Evolutionary conservation across 1,140 invertebrate genomes (phyloP).

Genomic region (Drosophila nasuta): DNA sequence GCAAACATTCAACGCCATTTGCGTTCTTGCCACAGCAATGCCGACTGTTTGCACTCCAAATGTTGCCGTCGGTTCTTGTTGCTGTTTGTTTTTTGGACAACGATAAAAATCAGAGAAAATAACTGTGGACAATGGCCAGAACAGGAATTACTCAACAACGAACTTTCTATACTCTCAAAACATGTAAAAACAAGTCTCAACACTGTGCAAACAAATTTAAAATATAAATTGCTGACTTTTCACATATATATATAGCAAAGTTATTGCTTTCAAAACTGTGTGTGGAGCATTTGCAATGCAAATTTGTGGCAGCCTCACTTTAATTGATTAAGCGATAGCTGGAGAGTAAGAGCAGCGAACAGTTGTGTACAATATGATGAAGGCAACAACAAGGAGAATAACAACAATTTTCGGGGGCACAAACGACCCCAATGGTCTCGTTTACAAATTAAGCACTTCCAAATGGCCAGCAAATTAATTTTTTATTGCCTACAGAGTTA

Average conservation of each 20-base stretch:
- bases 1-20: slow-evolving; percentile 78
- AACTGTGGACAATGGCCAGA: slow-evolving; percentile 37
- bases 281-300: slow-evolving; percentile 3
- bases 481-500: slow-evolving; percentile 79
- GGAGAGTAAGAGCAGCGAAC: slow-evolving; percentile 5
- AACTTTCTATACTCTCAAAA: slow-evolving; percentile 39
- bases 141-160: not conserved
- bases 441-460: slow-evolving; percentile 83
- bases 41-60: slow-evolving; percentile 41
- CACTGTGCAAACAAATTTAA: not conserved
- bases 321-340: slow-evolving; percentile 5
- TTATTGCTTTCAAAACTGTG: not conserved
- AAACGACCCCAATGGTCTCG: slow-evolving; percentile 76
- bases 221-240: not conserved
- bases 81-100: slow-evolving; percentile 55
- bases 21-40: slow-evolving; percentile 68
- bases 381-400: slow-evolving; percentile 46
- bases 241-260: not conserved
- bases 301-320: slow-evolving; percentile 1
- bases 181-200: not conserved
- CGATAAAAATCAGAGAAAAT: slow-evolving; percentile 73
- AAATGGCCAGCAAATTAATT: slow-evolving; percentile 82
- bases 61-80: slow-evolving; percentile 16
- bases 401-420: slow-evolving; percentile 46
- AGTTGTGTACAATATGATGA: slow-evolving; percentile 60